Evolutionary conservation across 2,113 vertebrate species (phyloP).

Genomic region (Rafetus swinhoei): DNA sequence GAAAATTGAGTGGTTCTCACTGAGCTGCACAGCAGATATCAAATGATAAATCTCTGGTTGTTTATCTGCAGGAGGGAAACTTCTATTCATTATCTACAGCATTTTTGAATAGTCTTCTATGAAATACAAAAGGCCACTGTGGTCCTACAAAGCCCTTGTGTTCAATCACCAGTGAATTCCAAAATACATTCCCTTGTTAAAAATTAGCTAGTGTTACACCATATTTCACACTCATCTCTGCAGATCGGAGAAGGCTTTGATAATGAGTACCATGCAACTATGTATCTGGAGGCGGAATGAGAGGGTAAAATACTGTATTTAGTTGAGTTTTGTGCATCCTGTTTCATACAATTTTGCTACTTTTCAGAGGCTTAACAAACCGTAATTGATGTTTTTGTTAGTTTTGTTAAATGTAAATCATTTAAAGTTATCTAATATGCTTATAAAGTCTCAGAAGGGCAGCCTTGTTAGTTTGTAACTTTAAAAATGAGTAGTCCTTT

Average conservation of each 20-base stretch:
- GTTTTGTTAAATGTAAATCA: constrained; percentile 58
- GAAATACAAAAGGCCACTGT: constrained; percentile 30
- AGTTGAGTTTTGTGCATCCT: constrained; percentile 19
- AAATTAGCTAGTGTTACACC: constrained; percentile 23
- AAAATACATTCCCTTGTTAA: constrained; percentile 23
- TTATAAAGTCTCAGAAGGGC: no score
- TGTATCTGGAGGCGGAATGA: constrained; percentile 27
- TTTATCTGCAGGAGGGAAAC: constrained; percentile 54
- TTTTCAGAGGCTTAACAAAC: constrained; percentile 45
- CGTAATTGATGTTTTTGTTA: constrained; percentile 61
- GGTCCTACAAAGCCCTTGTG: constrained; percentile 28
- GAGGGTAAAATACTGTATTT: background rate
- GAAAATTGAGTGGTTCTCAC: constrained; percentile 15
- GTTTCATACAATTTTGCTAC: constrained; percentile 35
- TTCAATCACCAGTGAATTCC: background rate
- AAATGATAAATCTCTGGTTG: constrained; percentile 43
- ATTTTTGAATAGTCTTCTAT: constrained; percentile 41
- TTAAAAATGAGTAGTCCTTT: no score
- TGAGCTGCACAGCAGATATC: constrained; percentile 29
- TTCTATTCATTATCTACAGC: constrained; percentile 35
- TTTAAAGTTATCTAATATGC: constrained; percentile 48
- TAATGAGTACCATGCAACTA: constrained; percentile 17
- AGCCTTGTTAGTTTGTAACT: no score
- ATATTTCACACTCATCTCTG: constrained; percentile 41
- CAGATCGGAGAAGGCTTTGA: constrained; percentile 2